phyloP scores from a whole-genome alignment of 2,888 invertebrate genomes.

The Euplexia lucipara region DNA sequence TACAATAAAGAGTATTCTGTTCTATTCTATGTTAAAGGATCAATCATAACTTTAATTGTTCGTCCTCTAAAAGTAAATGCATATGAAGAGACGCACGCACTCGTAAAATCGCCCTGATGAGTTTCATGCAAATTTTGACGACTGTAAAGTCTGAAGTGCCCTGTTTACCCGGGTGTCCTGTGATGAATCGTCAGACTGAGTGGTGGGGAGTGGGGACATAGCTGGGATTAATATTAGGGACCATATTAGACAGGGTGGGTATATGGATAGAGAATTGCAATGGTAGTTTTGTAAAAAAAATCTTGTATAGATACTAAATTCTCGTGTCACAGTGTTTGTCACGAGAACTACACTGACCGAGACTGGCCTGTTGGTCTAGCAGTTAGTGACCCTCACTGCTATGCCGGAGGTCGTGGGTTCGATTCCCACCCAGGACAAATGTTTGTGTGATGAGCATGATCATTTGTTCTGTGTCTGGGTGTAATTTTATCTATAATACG shows the following conservation, averaged over 20 bases:
- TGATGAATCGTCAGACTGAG: conserved; percentile 62
- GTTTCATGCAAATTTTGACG: conserved; percentile 76
- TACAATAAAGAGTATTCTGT: too few species aligned
- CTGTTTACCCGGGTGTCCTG: conserved; percentile 66
- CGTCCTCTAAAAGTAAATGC: conserved; percentile 59
- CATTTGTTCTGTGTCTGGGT: too few species aligned
- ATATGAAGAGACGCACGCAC: conserved; percentile 65
- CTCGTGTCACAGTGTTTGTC: too few species aligned
- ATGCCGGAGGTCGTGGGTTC: too few species aligned
- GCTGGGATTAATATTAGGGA: conserved; percentile 28
- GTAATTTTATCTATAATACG: too few species aligned
- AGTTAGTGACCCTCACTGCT: too few species aligned
- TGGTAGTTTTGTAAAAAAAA: not conserved
- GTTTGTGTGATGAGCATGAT: too few species aligned
- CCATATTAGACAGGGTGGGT: not conserved
- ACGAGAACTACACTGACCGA: too few species aligned
- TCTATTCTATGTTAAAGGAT: too few species aligned
- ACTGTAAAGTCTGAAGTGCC: conserved; percentile 70
- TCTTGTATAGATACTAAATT: too few species aligned
- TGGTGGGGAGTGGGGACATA: not conserved
- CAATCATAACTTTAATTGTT: conserved; percentile 59
- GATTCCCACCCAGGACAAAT: too few species aligned
- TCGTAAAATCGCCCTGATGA: conserved; percentile 74
- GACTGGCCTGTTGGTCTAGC: too few species aligned
- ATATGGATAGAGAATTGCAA: not conserved